Conservation (phyloP, 2,113 vertebrate species). For the Gallinago paraguaiae region DNA sequence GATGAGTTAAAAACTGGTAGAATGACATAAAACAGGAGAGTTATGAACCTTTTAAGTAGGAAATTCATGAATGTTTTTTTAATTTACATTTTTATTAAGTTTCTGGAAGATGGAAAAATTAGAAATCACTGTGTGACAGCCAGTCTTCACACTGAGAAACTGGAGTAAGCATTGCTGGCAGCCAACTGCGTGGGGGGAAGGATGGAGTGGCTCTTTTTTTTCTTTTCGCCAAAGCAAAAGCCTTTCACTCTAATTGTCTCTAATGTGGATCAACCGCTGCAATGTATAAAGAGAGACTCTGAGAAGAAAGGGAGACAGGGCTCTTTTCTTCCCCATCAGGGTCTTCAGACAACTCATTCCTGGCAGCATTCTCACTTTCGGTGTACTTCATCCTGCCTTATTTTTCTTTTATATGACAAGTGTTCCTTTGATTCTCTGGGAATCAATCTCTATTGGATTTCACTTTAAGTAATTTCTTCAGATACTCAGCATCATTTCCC, state of each 20-base stretch:
- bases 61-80: not conserved
- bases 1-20: not conserved
- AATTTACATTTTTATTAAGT: slow-evolving; percentile 60
- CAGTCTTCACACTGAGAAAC: not conserved
- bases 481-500: not conserved
- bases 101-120: slow-evolving; percentile 40
- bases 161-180: not conserved
- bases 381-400: not conserved
- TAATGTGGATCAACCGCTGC: not conserved
- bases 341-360: not conserved
- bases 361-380: not conserved
- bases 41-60: not conserved
- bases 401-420: slow-evolving; percentile 25
- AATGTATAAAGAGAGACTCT: not conserved
- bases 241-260: not conserved
- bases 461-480: slow-evolving; percentile 40
- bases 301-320: not conserved
- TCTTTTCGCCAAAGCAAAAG: not conserved
- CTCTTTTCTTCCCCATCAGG: not conserved
- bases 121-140: not conserved
- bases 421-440: not conserved
- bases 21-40: not conserved
- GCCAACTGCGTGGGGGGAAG: not conserved
- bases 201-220: not conserved
- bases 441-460: slow-evolving; percentile 44